Base-by-base conservation (phyloP, 2,113 vertebrate genomes). In the Aptenodytes forsteri region DNA sequence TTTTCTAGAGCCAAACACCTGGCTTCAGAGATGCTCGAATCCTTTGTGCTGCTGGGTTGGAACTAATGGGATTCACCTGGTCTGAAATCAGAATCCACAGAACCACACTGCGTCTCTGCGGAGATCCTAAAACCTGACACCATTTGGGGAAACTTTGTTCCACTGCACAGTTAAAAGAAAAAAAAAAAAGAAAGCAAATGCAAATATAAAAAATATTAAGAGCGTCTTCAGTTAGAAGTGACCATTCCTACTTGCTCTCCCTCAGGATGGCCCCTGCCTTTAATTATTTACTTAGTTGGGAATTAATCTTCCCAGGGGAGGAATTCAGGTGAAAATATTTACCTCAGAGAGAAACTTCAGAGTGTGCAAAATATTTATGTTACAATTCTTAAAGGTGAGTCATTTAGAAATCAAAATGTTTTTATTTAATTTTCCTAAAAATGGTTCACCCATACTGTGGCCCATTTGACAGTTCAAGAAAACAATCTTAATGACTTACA, bases 401-500 rank as follows among this genome's bases (percentile, higher is more conserved):
- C 18, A 85, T 42, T 73, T 66, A 30, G 17, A 76, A 83, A 89
- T 58, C 56, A 23, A 87, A 69, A 52, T 42, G 3, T 5, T 87
- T 92, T 87, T 34, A 67, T 87, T 66, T 50, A 65, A 52, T 86
- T 85, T 87, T 87, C 36, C 52, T 78, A 52, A 83, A 92, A 89
- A 44, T 38, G 22, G 17, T 14, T 72, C n/a, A 17, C 66, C 34
- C 27, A n/a, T 34, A 56, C 36, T 30, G 59, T 70, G 85, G 30
- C 34, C 46, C 62, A 8, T 67, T 70, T 50, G 73, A 89, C 47
- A 76, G 40, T 61, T 72, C 36, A 89, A 42, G 66, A 87, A 95
- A 94, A 82, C 52, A 89, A 20, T 66, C 54, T 72, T 94, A 93
- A 96, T 69, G 55, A 72, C 66, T 96, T 90, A 56, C 36, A 84